phyloP scores from a whole-genome alignment of 1,140 invertebrate species.

The Orchesella cincta region DNA sequence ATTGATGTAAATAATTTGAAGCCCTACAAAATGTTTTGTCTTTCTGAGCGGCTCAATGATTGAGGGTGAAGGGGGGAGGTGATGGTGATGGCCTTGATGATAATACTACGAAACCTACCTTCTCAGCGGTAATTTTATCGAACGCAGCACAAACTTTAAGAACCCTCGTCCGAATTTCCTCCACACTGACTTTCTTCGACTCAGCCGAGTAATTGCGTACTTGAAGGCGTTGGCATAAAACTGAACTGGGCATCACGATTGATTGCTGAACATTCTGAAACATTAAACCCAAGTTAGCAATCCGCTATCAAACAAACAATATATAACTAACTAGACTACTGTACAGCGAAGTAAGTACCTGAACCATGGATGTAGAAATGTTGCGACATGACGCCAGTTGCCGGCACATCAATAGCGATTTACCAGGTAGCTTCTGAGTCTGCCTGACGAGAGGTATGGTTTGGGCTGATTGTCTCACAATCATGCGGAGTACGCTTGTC shows the following conservation, averaged over 20 bases:
- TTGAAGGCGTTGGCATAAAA: constrained; percentile 9
- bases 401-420: not conserved
- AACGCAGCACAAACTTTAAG: constrained; percentile 75
- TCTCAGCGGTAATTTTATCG: constrained; percentile 75
- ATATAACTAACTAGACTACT: not conserved
- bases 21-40: too few species aligned
- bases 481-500: not conserved
- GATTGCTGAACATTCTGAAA: constrained; percentile 2
- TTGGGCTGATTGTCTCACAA: constrained; percentile 15
- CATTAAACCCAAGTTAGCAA: too few species aligned
- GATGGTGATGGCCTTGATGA: too few species aligned
- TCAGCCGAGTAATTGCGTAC: not conserved
- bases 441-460: not conserved
- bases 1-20: too few species aligned
- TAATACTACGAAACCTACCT: too few species aligned
- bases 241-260: constrained; percentile 11
- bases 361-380: not conserved
- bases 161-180: constrained; percentile 71
- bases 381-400: not conserved
- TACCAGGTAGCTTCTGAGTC: not conserved
- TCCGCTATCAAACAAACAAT: not conserved
- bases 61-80: too few species aligned
- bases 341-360: not conserved
- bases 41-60: too few species aligned
- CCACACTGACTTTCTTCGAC: constrained; percentile 51